phyloP scores from a whole-genome alignment of 2,113 vertebrate genomes.

The Erinaceus europaeus region DNA sequence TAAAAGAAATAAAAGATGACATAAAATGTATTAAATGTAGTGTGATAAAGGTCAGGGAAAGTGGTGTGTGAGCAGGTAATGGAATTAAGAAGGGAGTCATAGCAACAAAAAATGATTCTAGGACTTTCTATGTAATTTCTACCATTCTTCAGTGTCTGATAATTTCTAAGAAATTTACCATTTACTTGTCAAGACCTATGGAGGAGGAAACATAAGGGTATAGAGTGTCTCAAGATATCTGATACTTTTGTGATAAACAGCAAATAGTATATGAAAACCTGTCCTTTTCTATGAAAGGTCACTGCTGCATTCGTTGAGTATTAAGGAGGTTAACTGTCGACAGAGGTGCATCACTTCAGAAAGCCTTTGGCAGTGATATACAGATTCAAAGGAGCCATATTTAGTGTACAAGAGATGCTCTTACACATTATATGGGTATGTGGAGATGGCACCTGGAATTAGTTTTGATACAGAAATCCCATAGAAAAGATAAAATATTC shows the following conservation, averaged over 20 bases:
- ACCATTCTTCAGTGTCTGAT: not conserved
- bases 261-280: not conserved
- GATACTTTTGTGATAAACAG: not conserved
- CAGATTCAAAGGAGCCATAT: not conserved
- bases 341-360: not conserved
- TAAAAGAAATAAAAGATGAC: not conserved
- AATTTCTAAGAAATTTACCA: not conserved
- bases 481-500: constrained; percentile 32
- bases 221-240: not conserved
- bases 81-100: not conserved
- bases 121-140: not conserved
- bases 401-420: not conserved
- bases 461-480: constrained; percentile 21
- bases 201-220: not conserved
- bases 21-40: not conserved
- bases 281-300: not conserved
- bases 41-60: not conserved
- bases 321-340: not conserved
- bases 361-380: not conserved
- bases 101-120: not conserved
- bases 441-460: constrained; percentile 7
- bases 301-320: not conserved
- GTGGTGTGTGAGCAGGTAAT: not conserved
- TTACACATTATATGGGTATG: not conserved
- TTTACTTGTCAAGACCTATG: not conserved